Percentiles rank a stretch among this genome's conserved stretches.
Conservation (phyloP, 2,888 invertebrate species). For the Philereme transversata region DNA sequence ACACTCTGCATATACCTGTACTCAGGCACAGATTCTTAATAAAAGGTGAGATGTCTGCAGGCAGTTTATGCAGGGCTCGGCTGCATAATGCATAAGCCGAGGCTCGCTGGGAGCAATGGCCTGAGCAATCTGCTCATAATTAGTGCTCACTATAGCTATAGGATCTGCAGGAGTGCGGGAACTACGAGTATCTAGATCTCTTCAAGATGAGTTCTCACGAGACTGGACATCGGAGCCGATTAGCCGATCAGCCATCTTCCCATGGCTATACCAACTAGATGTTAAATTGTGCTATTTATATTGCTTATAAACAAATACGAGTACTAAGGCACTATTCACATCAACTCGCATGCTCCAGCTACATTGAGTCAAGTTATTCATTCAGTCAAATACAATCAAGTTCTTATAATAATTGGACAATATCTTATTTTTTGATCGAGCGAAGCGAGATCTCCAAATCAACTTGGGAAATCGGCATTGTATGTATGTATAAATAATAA, state of each 20-base stretch:
- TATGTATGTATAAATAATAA: no score
- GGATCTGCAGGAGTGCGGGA: constrained; percentile 43
- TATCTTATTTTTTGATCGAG: no score
- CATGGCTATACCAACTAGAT: no score
- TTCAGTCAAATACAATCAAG: no score
- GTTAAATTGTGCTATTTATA: no score
- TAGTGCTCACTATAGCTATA: constrained; percentile 51
- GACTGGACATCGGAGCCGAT: constrained; percentile 31
- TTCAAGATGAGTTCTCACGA: constrained; percentile 55
- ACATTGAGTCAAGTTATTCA: no score
- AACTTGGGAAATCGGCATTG: no score
- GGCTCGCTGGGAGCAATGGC: constrained; percentile 57
- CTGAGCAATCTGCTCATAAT: constrained; percentile 66
- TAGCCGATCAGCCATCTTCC: not conserved
- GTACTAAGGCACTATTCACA: no score
- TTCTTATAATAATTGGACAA: no score
- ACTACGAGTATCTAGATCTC: constrained; percentile 42
- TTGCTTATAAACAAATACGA: no score
- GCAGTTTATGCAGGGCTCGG: constrained; percentile 43
- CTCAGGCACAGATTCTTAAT: constrained; percentile 27
- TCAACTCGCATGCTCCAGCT: no score
- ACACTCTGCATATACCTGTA: constrained; percentile 16
- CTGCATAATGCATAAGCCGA: constrained; percentile 51
- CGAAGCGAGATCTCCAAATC: no score
- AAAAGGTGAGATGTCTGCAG: constrained; percentile 38